These are phyloP conservation scores for Anguilla obscura DNA, from an alignment of 2,797 vertebrate genomes.

Conservation along the genomic window DNA sequence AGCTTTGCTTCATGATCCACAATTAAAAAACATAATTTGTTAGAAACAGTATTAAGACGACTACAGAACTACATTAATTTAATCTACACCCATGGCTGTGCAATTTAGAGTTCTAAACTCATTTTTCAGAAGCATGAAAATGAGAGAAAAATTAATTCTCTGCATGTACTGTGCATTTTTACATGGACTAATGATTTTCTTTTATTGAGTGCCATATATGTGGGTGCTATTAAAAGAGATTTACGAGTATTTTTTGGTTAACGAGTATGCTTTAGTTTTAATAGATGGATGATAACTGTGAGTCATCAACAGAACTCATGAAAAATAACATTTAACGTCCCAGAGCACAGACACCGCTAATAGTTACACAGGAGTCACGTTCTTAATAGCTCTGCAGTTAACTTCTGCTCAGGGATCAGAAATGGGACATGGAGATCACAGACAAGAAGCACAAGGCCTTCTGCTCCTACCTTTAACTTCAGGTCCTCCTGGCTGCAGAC, in stretches of 20 bases:
- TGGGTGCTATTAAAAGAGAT: background rate
- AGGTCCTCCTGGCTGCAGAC: slow-evolving; percentile 96
- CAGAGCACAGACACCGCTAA: background rate
- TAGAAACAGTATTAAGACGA: background rate
- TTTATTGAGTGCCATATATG: background rate
- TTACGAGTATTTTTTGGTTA: background rate
- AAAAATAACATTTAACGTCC: background rate
- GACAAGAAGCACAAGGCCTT: background rate
- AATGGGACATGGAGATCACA: background rate
- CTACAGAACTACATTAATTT: background rate
- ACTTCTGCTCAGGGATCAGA: background rate
- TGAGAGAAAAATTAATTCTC: background rate
- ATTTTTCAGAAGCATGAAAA: background rate
- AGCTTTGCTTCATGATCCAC: background rate
- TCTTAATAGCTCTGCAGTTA: background rate
- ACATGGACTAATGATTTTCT: background rate
- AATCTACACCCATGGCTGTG: background rate
- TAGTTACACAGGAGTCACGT: too few species aligned
- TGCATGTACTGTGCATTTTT: background rate
- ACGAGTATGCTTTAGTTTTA: background rate
- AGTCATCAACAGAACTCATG: background rate
- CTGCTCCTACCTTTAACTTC: slow-evolving; percentile 82
- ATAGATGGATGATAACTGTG: background rate
- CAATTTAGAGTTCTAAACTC: background rate
- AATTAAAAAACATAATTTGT: background rate